Evolutionary conservation across 2,113 vertebrate genomes (phyloP), one percentile per base, ranked within the genome.

Genomic region (Ahaetulla prasina): DNA sequence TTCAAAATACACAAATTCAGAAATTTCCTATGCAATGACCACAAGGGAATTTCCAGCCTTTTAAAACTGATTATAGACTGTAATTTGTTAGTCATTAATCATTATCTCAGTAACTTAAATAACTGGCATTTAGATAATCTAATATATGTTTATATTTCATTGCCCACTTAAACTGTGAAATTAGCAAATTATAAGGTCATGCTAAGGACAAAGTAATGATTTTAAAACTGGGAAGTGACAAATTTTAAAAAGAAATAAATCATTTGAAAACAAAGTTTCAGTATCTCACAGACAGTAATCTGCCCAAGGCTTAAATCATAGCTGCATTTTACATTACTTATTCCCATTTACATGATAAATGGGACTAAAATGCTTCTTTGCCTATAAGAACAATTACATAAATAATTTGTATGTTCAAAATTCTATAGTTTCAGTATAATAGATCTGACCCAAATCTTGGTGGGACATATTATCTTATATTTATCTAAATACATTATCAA

Each of bases 191-290:
- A 55, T 39, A 92, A 92, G 88, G 92, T 92, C 92, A 90, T 18
- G 45, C 80, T 89, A 86, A 90, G 92, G 92, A 92, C 92, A 92
- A 92, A 92, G 92, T 92, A 92, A 92, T 92, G 92, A 90, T 90
- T 92, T 91, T 91, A 57, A 89, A 90, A 90, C 23, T 52, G n/a
- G 54, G 23, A 90, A 53, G 68, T 87, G 57, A 35, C 47, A 90
- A 85, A 92, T 63, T 86, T 52, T 57, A 63, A 92, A 85, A 85
- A 55, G 80, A 86, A 92, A 35, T 35, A 90, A 90, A 92, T 92
- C 85, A 86, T 92, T 92, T 92, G 80, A 92, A 92, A 63, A 22
- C 80, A 85, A 92, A 86, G 43, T 63, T 60, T 85, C 45, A 89
- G 53, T 90, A 68, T 92, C 80, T 92, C n/a, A 43, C 87, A 92